phyloP scores from a whole-genome alignment of 2,888 invertebrate species.

The Troilus luridus region DNA sequence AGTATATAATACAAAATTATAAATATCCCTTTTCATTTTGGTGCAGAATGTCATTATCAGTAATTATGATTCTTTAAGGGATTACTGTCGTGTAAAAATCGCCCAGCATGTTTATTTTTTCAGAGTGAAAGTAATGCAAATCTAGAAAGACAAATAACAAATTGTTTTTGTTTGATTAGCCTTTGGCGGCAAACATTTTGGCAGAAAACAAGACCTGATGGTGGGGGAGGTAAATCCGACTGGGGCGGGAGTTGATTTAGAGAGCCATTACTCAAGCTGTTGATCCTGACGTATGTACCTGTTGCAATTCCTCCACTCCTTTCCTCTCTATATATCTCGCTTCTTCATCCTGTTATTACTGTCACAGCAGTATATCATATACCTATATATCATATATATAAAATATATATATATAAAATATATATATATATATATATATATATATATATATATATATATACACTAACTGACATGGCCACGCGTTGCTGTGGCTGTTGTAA shows the following conservation, averaged over 20 bases:
- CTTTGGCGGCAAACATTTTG: neutral
- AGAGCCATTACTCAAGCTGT: neutral
- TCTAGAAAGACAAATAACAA: slow-evolving; percentile 4
- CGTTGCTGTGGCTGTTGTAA: no score
- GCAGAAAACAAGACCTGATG: neutral
- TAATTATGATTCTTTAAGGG: no score
- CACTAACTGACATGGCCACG: no score
- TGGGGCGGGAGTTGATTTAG: neutral
- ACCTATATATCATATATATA: neutral
- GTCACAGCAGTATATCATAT: neutral
- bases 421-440: no score
- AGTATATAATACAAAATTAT: no score
- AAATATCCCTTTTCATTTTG: no score
- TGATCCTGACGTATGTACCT: slow-evolving; percentile 18
- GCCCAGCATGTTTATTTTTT: neutral
- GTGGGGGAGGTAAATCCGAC: neutral
- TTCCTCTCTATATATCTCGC: neutral
- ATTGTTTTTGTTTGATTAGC: slow-evolving; percentile 24
- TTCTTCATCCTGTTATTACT: neutral
- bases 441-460: no score
- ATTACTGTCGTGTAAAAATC: neutral
- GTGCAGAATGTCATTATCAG: no score
- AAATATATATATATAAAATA: neutral
- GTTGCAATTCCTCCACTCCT: neutral
- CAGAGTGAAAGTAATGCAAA: neutral